Evolutionary conservation across 2,113 vertebrate species (phyloP), one percentile per base, ranked within the genome.

Genomic region (Suncus etruscus): DNA sequence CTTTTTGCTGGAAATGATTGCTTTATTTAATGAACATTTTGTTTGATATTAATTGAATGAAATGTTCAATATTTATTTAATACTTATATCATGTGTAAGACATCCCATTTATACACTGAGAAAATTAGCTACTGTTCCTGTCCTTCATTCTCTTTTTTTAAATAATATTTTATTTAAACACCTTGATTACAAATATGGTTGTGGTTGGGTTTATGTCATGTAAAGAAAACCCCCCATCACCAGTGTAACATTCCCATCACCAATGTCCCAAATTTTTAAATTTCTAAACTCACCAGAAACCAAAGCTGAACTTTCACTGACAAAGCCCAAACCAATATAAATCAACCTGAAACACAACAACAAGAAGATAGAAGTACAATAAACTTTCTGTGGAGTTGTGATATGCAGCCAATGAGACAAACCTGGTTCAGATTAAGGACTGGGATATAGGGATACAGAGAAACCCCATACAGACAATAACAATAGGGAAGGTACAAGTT

Each of bases 271-370:
- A 39, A 39, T 39, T 39, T 39, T 39, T 5, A 61, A 61, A 6
- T 20, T 61, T 61, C 58, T 61, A 61, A 61, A 7, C 58, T 61
- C 18, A 61, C 18, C 22, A 61, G 18, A 20, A 61, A 20, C 18
- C 58, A 61, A 61, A 22, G 16, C 20, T 61, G 18, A 61, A 80
- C 18, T 91, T 65, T 79, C 74, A 63, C 31, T 14, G 4, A 51
- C 27, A 50, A 88, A 72, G 51, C 8, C 24, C 63, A 83, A 73
- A 72, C n/a, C 25, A 72, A 70, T 65, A 72, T 65, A 88, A 78
- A 54, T 83, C 45, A 78, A 51, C 45, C 6, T 31, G 51, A 29
- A 70, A 77, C 69, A 87, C 27, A 81, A 69, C 75, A 31, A 3
- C 9, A 66, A 68, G 39, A 39, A 39, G 39, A 39, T 39, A 68